Evolutionary conservation across 2,113 vertebrate species (phyloP).

Genomic region (Pseudorectes ferrugineus): DNA sequence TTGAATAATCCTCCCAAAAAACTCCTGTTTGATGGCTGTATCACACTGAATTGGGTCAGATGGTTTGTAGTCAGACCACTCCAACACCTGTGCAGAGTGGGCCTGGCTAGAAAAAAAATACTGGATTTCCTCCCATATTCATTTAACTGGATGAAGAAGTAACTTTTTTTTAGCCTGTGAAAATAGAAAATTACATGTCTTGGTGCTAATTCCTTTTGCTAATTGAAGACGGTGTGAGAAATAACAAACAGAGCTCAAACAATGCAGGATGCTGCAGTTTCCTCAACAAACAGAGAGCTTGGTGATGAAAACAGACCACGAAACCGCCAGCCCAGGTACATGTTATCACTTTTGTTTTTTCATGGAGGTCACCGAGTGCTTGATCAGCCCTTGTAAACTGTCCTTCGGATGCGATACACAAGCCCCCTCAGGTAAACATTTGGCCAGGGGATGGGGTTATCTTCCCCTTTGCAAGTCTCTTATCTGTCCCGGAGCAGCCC

Average conservation of each 20-base stretch:
- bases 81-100: neutral
- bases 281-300: neutral
- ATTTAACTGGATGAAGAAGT: neutral
- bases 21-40: neutral
- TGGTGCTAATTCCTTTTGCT: neutral
- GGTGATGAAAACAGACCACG: neutral
- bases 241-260: neutral
- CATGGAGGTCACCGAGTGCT: neutral
- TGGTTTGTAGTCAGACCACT: neutral
- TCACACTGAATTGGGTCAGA: neutral
- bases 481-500: neutral
- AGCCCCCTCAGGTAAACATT: neutral
- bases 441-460: neutral
- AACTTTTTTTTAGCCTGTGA: neutral
- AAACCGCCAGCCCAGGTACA: neutral
- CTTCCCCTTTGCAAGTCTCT: neutral
- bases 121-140: neutral
- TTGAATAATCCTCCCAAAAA: neutral
- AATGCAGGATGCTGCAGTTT: rapidly evolving
- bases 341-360: rapidly evolving
- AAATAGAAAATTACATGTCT: neutral
- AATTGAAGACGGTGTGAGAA: neutral
- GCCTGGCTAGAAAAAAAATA: neutral
- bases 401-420: rapidly evolving
- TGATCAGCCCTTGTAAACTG: neutral